Base-by-base conservation (phyloP, 1,140 invertebrate species). In the Trichonephila clavata region DNA sequence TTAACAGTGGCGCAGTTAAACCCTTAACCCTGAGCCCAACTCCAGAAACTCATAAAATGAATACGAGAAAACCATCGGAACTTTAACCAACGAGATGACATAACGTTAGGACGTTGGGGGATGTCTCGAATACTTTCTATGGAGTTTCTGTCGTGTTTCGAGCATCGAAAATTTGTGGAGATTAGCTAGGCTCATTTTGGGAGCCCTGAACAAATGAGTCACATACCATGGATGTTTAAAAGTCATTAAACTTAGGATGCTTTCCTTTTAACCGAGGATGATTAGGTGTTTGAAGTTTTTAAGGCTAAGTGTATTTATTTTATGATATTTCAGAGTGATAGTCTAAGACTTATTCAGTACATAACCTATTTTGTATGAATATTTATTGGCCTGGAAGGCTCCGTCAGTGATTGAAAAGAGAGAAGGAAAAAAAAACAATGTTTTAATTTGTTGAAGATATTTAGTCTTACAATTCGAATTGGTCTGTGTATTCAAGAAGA, bases 1-100 rank as follows among this genome's bases (percentile, higher is more conserved):
- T 90, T 90, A 90, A 90, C 68, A 80, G n/a, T 20, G 71, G n/a
- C 39, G 87, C 87, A 89, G 87, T 90, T 90, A 77, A 90, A 77
- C 88, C 87, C 65, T 90, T 80, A 90, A 90, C 87, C 87, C 87
- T 89, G 61, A 59, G 63, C 65, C 43, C 61, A 71, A 89, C 43
- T 68, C 60, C 65, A 89, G 87, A 84, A 84, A 84, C 81, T 89
- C 87, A 71, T 89, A 89, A 89, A 89, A 89, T 57, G 57, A 84
- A 84, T 84, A 50, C 81, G 81, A 84, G 81, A 84, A 57, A 84
- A 84, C 80, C 57, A 84, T 84, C 21, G 81, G 81, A 57, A 84
- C 43, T 57, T 84, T 84, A 84, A 84, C 81, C 81, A 59, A 84
- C 81, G 81, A 50, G 81, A 84, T 84, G 43, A 8, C 43, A 59